A percentile compares a stretch with the other conserved stretches of the same genome.
These are phyloP conservation scores for Stictonetta naevosa DNA, from an alignment of 2,113 vertebrate genomes.

Conservation along the genomic window DNA sequence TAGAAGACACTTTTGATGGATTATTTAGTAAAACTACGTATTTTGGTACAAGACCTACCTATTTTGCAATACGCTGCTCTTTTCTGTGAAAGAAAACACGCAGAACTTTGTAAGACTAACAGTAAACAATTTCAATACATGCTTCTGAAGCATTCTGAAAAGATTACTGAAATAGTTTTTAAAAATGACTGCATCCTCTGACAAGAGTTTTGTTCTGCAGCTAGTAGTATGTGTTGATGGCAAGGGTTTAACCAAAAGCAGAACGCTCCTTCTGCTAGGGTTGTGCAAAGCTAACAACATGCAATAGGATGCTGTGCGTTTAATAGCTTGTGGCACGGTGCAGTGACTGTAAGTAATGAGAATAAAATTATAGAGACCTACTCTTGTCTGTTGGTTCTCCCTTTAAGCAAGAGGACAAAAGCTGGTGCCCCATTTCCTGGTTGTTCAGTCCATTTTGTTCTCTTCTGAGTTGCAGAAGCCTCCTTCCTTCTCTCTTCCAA, in stretches of 20 bases:
- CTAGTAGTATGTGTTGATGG: background rate
- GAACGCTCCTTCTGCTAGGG: constrained; percentile 11
- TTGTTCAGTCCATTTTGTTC: background rate
- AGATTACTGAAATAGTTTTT: background rate
- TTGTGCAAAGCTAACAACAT: background rate
- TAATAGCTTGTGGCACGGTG: background rate
- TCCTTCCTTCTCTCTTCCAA: background rate
- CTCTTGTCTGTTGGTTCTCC: background rate
- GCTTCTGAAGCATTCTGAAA: background rate
- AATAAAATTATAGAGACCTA: constrained; percentile 32
- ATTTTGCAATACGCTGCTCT: constrained; percentile 28
- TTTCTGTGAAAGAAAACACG: constrained; percentile 27
- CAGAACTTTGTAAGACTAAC: constrained; percentile 7
- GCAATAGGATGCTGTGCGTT: constrained; percentile 26
- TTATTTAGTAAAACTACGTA: constrained; percentile 9
- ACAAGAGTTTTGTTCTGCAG: background rate
- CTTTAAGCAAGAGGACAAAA: background rate
- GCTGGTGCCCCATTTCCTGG: background rate
- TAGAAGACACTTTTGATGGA: constrained; percentile 5
- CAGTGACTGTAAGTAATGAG: constrained; percentile 26
- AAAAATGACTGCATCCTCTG: constrained; percentile 24
- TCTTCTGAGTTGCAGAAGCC: background rate
- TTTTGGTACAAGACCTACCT: constrained; percentile 45
- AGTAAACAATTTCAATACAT: background rate
- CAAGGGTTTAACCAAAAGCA: background rate